A percentile compares a stretch with the other conserved stretches of the same genome.
Evolutionary conservation across 2,888 invertebrate genomes (phyloP).

Genomic region (Cephus rjabovi): DNA sequence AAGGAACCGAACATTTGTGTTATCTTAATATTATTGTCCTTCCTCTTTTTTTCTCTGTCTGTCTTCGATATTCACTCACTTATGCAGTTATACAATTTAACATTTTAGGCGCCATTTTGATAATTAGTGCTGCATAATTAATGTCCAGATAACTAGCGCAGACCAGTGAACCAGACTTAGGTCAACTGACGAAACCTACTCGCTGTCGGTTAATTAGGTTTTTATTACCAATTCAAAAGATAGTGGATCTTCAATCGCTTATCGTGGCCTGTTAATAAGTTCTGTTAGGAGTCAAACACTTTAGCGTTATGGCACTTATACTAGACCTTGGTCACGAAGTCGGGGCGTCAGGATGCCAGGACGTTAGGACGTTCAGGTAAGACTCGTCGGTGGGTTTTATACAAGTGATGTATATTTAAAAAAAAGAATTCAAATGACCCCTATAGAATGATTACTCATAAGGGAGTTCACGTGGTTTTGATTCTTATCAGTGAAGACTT

Average conservation of each 20-base stretch:
- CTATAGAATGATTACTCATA: neutral
- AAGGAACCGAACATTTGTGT: neutral
- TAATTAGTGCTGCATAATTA: neutral
- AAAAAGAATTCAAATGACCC: neutral
- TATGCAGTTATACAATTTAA: neutral
- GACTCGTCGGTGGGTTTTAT: neutral
- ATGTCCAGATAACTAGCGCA: neutral
- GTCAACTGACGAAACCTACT: neutral
- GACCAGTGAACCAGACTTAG: neutral
- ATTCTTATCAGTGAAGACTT: neutral
- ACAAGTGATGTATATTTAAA: neutral
- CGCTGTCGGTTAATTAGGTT: neutral
- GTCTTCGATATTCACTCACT: neutral
- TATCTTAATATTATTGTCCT: neutral
- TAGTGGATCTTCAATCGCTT: neutral
- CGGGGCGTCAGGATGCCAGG: neutral
- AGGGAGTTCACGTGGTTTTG: neutral
- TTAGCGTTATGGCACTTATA: neutral
- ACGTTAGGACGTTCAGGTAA: neutral
- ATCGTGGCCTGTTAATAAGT: neutral
- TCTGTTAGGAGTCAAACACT: neutral
- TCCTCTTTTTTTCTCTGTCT: neutral
- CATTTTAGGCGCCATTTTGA: neutral
- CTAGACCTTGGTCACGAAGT: neutral
- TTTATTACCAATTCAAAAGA: neutral